Conservation (phyloP, 1,140 invertebrate species). For the Brachionus angularis region DNA sequence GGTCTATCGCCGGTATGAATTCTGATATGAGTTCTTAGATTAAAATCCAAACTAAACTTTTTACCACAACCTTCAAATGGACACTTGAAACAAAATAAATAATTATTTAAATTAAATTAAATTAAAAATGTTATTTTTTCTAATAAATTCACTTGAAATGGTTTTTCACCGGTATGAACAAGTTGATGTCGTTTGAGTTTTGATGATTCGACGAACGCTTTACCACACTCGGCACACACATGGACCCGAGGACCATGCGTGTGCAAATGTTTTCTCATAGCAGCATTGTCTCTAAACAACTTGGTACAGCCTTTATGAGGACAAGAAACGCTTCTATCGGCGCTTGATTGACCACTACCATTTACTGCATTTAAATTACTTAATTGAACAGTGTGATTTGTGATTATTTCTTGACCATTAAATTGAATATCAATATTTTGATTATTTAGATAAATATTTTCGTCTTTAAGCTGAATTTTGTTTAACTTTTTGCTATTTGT, state of each 20-base stretch:
- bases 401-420: no score
- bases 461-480: no score
- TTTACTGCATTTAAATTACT: no score
- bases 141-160: slow-evolving; percentile 67
- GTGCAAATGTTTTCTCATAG: slow-evolving; percentile 94
- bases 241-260: slow-evolving; percentile 93
- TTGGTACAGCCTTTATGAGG: slow-evolving; percentile 69
- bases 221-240: slow-evolving; percentile 95
- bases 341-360: not conserved
- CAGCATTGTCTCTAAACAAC: slow-evolving; percentile 95
- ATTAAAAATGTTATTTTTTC: slow-evolving; percentile 21
- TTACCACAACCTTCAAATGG: slow-evolving; percentile 98
- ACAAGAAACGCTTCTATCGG: slow-evolving; percentile 24
- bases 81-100: slow-evolving; percentile 66
- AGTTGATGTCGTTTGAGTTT: slow-evolving; percentile 90
- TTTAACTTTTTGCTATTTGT: no score
- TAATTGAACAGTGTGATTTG: not conserved
- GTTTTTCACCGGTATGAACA: slow-evolving; percentile 90
- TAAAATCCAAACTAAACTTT: slow-evolving; percentile 93
- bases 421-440: no score
- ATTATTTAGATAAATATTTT: no score
- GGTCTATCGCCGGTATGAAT: slow-evolving; percentile 93
- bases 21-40: slow-evolving; percentile 85
- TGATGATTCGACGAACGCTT: slow-evolving; percentile 94
- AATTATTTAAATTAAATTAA: not conserved